Evolutionary conservation across 30 jellyfish, hydroid and myxozoan genomes (phyloP).

Genomic region (Aurelia aurita complex sp. Pacific): DNA sequence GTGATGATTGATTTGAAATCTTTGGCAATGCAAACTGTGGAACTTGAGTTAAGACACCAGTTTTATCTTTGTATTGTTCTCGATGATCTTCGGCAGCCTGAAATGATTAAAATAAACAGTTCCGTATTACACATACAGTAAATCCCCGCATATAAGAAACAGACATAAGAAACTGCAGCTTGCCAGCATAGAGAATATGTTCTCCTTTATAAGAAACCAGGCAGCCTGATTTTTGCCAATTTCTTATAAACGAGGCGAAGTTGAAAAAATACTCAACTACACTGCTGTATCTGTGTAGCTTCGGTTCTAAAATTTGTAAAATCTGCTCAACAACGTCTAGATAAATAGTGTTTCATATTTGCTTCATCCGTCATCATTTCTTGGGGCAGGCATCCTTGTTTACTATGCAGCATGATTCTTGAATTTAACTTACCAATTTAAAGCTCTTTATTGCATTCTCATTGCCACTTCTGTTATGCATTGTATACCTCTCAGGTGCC

Average conservation of each 20-base stretch:
- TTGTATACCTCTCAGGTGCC: constrained; percentile 58
- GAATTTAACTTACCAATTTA: constrained; percentile 31
- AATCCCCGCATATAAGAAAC: no score
- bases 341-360: no score
- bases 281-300: background rate
- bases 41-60: constrained; percentile 32
- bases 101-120: background rate
- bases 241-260: no score
- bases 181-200: no score
- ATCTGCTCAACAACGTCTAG: no score
- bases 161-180: no score
- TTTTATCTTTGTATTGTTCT: constrained; percentile 61
- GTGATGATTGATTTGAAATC: constrained; percentile 44
- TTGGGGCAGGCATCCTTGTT: no score
- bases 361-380: no score
- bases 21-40: constrained; percentile 46
- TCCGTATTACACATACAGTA: background rate
- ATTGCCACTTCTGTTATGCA: constrained; percentile 31
- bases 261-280: background rate
- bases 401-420: no score
- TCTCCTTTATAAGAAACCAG: no score
- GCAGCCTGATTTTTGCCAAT: no score
- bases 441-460: constrained; percentile 20
- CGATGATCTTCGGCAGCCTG: constrained; percentile 76
- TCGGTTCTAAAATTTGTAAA: no score